These are phyloP conservation scores for Callionymus lyra DNA, from an alignment of 2,113 vertebrate genomes.

Conservation along the genomic window DNA sequence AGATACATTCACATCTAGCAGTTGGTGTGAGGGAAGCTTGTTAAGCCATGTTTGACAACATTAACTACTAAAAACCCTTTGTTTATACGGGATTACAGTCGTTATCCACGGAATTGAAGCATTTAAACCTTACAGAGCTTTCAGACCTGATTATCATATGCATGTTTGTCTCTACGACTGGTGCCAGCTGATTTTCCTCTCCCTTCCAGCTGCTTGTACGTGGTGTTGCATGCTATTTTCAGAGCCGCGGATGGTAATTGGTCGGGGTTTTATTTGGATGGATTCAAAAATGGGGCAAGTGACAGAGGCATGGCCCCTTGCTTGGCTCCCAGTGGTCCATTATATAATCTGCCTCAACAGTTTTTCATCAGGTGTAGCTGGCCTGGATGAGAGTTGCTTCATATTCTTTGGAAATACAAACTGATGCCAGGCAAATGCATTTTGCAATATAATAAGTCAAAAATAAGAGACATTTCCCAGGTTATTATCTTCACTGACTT, in stretches of 20 bases:
- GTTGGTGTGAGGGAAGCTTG: not conserved
- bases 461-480: not conserved
- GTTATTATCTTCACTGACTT: not conserved
- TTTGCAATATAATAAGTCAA: no score
- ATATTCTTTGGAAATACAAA: no score
- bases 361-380: slow-evolving; percentile 28
- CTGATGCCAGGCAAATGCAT: no score
- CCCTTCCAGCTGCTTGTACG: slow-evolving; percentile 54
- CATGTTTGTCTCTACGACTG: slow-evolving; percentile 31
- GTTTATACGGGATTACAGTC: slow-evolving; percentile 49
- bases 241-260: slow-evolving; percentile 63
- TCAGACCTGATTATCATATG: slow-evolving; percentile 49
- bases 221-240: slow-evolving; percentile 55
- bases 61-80: slow-evolving; percentile 32
- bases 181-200: slow-evolving; percentile 50
- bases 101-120: slow-evolving; percentile 33
- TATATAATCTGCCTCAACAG: slow-evolving; percentile 47
- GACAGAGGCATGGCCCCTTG: slow-evolving; percentile 24
- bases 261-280: slow-evolving; percentile 48
- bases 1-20: no score
- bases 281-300: slow-evolving; percentile 44
- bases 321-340: slow-evolving; percentile 41
- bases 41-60: slow-evolving; percentile 6
- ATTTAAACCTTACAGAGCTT: slow-evolving; percentile 47
- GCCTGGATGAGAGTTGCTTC: no score